Base-by-base conservation (phyloP, 1,140 invertebrate species). In the Galleria mellonella region DNA sequence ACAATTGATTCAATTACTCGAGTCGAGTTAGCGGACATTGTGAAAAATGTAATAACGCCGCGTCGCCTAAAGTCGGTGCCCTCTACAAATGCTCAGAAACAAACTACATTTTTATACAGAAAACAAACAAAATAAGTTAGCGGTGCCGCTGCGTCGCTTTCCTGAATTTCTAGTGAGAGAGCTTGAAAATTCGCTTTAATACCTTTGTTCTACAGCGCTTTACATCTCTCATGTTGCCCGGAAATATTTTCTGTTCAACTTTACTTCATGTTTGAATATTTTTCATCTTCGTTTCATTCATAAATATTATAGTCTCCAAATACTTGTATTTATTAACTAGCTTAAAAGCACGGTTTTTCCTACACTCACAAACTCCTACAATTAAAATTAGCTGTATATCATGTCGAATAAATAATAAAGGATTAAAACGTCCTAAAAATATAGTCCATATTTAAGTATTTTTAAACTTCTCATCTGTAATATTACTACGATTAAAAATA, bases 121-220 rank as follows among this genome's bases (percentile, higher is more conserved):
- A 57, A 64, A 59, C 63, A 71, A 81, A 83, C 63, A 77, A 72
- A 78, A 79, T 72, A 62, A 72, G 71, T 78, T 83, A 74, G 65
- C 56, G 57, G 55, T 62, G 61, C 69, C 62, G 67, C 62, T 72
- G 58, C 65, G 62, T 63, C 55, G 65, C 62, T 70, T 66, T 62
- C 62, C 55, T 67, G 54, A 72, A 64, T 72, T 72, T 46, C 58
- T 61, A 51, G 60, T 53, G 50, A 72, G 58, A 56, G 58, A 71
- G 70, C 64, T 76, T 60, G 64, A 74, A 77, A 76, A 75, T 79
- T 81, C 68, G 57, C 65, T 79, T 78, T 79, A 81, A 78, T 73
- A 79, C 68, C 73, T 79, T 82, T 78, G 72, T 82, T 79, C 64
- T 71, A 78, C 68, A 73, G 61, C 62, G 69, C 67, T 77, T 76